phyloP scores from a whole-genome alignment of 2,113 vertebrate genomes.

The Entelurus aequoreus region DNA sequence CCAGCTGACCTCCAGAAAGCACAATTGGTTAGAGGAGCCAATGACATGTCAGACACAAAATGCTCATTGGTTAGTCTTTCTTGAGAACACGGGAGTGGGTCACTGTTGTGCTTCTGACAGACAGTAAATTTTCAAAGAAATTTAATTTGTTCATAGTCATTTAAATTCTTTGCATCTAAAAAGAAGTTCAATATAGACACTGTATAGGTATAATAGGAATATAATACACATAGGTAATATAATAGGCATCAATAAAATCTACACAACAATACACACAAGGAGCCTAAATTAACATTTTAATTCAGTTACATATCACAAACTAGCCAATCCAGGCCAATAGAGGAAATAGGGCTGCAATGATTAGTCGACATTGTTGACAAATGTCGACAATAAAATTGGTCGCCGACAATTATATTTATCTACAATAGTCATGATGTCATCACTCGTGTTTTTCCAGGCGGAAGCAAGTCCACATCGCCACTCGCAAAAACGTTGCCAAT shows the following conservation, averaged over 20 bases:
- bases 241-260: not conserved
- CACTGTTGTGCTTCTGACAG: not conserved
- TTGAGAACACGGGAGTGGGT: not conserved
- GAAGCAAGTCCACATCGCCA: too few species aligned
- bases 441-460: too few species aligned
- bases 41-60: constrained; percentile 39
- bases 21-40: constrained; percentile 41
- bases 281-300: not conserved
- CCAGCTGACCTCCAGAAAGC: constrained; percentile 56
- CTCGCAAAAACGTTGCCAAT: too few species aligned
- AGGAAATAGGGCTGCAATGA: not conserved
- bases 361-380: too few species aligned
- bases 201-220: too few species aligned
- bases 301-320: not conserved
- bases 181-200: not conserved
- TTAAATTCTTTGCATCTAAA: not conserved
- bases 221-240: not conserved
- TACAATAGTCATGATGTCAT: too few species aligned
- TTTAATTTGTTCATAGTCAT: not conserved
- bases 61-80: constrained; percentile 14
- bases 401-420: too few species aligned
- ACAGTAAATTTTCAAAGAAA: not conserved
- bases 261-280: not conserved
- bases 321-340: not conserved
- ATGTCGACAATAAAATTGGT: too few species aligned